Evolutionary conservation across 2,888 invertebrate species (phyloP), one percentile per base, ranked within the genome.

Genomic region (Cetonia aurata): DNA sequence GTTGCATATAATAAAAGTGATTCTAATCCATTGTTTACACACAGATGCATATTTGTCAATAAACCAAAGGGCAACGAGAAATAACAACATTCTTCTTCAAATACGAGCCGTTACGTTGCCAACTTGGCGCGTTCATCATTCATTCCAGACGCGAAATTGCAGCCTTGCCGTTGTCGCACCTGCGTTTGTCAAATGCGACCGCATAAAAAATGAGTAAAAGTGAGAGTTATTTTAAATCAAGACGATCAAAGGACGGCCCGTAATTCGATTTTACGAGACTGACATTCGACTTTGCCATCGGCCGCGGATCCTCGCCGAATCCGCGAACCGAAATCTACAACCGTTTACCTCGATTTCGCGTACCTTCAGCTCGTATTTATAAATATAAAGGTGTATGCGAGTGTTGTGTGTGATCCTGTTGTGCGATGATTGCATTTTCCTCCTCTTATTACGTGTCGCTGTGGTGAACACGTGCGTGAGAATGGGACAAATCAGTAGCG

Each of bases 401-500:
- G 17, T 56, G 41, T 62, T 62, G n/a, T 62, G 60, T 60, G 60
- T n/a, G n/a, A n/a, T n/a, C n/a, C n/a, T n/a, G 25, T 25, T 25
- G 25, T 25, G 25, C 25, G 25, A 25, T 25, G 25, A 25, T 25
- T 25, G 25, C 25, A 4, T 25, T 25, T 25, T 25, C 25, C 25
- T 25, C 25, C 25, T 25, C n/a, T n/a, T n/a, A 4, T 25, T 25
- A 25, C 25, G 25, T 48, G 48, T 33, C 42, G 59, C 17, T 3
- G 48, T 62, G 41, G 25, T 59, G 46, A 56, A 57, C 62, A 65
- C 53, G 50, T 41, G 70, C 70, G 25, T 25, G 25, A 55, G 46
- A 17, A 74, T 74, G 74, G 74, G 74, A 42, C 74, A 74, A 60
- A 74, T 68, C 41, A 74, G 69, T 59, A 74, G 74, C 69, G 71